Conservation (phyloP, 2,888 invertebrate genomes). For the Coenonympha arcania region DNA sequence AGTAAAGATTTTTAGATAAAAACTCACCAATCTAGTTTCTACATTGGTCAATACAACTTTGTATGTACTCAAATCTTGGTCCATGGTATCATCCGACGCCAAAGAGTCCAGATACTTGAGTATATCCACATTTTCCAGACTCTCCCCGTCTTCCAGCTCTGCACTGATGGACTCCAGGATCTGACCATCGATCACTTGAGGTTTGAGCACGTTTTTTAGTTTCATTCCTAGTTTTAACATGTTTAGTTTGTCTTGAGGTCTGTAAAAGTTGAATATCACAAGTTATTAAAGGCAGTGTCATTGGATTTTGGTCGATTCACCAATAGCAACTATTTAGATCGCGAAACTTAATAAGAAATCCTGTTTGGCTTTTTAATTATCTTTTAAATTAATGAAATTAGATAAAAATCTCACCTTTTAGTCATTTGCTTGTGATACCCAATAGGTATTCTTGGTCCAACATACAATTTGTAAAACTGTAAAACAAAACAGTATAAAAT, state of each 20-base stretch:
- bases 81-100: slow-evolving; percentile 57
- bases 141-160: slow-evolving; percentile 42
- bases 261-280: slow-evolving; percentile 24
- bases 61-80: slow-evolving; percentile 54
- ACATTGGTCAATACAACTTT: slow-evolving; percentile 65
- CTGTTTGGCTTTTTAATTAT: no score
- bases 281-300: no score
- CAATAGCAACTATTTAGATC: no score
- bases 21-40: slow-evolving; percentile 53
- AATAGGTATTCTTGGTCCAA: slow-evolving; percentile 77
- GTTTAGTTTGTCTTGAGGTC: slow-evolving; percentile 52
- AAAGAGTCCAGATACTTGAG: slow-evolving; percentile 58
- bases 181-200: slow-evolving; percentile 71
- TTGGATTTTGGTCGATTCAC: no score
- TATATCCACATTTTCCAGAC: slow-evolving; percentile 54
- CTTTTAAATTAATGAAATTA: no score
- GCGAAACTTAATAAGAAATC: no score
- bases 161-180: slow-evolving; percentile 45
- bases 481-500: slow-evolving; percentile 33
- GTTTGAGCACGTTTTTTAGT: slow-evolving; percentile 76
- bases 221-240: slow-evolving; percentile 72
- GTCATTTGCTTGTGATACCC: slow-evolving; percentile 71
- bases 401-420: slow-evolving; percentile 64
- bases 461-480: slow-evolving; percentile 81
- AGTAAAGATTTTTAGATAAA: no score